A percentile compares a stretch with the other conserved stretches of the same genome.
Conservation (phyloP, 2,113 vertebrate species). For the Charina bottae region DNA sequence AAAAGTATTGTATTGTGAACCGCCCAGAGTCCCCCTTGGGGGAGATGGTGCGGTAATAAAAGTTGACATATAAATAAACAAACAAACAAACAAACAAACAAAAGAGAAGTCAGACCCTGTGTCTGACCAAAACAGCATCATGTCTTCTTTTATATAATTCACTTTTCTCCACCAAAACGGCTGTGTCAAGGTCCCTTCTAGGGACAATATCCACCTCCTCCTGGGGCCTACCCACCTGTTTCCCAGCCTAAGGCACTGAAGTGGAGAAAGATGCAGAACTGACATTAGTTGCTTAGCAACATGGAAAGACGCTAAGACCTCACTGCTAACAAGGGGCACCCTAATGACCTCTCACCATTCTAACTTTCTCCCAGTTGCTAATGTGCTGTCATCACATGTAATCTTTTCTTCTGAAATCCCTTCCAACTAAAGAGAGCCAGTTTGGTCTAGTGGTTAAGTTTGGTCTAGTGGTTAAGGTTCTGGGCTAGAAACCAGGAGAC, state of each 20-base stretch:
- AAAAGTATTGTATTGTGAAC: no score
- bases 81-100: no score
- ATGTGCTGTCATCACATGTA: background rate
- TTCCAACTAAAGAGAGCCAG: no score
- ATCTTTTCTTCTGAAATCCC: slow-evolving; percentile 1
- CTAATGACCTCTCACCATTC: background rate
- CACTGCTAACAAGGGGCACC: slow-evolving; percentile 14
- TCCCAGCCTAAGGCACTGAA: slow-evolving; percentile 6
- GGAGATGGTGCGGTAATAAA: no score
- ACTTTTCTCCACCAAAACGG: background rate
- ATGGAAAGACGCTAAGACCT: background rate
- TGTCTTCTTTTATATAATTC: background rate
- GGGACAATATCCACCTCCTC: background rate
- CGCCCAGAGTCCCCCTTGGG: no score
- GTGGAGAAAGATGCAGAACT: background rate
- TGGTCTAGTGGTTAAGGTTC: no score
- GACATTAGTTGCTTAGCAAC: background rate
- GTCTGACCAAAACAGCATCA: background rate
- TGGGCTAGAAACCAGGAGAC: no score
- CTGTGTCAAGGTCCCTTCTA: background rate
- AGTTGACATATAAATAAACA: no score
- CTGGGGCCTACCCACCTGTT: background rate
- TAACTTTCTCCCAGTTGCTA: background rate
- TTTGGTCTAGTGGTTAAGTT: no score
- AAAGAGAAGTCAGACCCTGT: background rate